Evolutionary conservation across 2,888 invertebrate species (phyloP), one percentile per base, ranked within the genome.

Genomic region (Lacanobia wlatinum): DNA sequence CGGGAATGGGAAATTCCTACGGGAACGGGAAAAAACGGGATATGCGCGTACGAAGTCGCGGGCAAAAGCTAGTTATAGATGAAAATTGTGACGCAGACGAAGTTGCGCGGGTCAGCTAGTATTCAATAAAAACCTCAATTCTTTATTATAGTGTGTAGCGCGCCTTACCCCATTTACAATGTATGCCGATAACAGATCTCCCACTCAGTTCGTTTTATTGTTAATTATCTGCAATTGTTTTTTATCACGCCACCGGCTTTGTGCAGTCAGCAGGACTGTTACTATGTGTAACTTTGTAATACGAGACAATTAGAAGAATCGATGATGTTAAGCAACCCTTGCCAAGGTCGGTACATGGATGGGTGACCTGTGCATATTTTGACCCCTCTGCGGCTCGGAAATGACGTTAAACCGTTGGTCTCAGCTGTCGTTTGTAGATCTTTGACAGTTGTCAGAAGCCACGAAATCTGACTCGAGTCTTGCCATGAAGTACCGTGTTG

Each of bases 171-270:
- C 28, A 18, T 18, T 53, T 43, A 73, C 73, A 79, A 43, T 62
- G 64, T 65, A 52, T n/a, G n/a, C 7, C 28, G 79, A 80, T 79
- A 79, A 71, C 67, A 53, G 67, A 79, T 76, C 80, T 70, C 23
- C 46, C n/a, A 48, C 48, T 50, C 10, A 16, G 55, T 75, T 63
- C 38, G 55, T 64, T 28, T 70, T 67, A 70, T 78, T 70, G 78
- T 68, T 56, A 65, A 79, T 79, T 60, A 70, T 68, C 50, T 64
- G 43, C 59, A 75, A 73, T 78, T 73, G 73, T 63, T 18, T 69
- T 55, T 21, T 59, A 69, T 78, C 74, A 70, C 62, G 78, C 62
- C 58, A 50, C 14, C 7, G 16, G 7, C 9, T 69, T 28, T 69
- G 65, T 58, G 38, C 18, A 21, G 65, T 66, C 34, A 63, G 74